phyloP scores from a whole-genome alignment of 1,140 invertebrate species.

The Achroia grisella region DNA sequence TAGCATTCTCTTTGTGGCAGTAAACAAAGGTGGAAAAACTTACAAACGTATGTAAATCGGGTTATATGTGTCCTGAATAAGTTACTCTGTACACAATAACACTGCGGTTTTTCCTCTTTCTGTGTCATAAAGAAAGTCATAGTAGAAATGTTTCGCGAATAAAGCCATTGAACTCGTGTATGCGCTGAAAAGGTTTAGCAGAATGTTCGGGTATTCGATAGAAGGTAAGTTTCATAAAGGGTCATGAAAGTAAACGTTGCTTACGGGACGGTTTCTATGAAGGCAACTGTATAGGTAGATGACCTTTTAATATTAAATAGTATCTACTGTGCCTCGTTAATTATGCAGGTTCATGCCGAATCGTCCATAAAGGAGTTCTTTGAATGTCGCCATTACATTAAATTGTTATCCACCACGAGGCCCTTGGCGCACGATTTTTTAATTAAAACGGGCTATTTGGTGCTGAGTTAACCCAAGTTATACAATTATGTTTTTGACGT shows the following conservation, averaged over 20 bases:
- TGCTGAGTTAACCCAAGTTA: constrained; percentile 32
- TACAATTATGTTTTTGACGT: constrained; percentile 28
- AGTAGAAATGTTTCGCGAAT: constrained; percentile 20
- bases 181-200: not conserved
- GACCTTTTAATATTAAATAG: not conserved
- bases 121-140: constrained; percentile 19
- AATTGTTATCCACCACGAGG: constrained; percentile 37
- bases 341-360: constrained; percentile 34
- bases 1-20: constrained; percentile 15
- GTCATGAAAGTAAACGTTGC: too few relatives aligned
- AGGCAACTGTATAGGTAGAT: too few relatives aligned
- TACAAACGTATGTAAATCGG: constrained; percentile 32
- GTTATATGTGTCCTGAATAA: constrained; percentile 37
- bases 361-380: constrained; percentile 40
- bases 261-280: too few relatives aligned
- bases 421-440: constrained; percentile 33
- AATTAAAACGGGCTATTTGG: constrained; percentile 45
- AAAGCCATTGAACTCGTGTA: constrained; percentile 2
- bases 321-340: constrained; percentile 23
- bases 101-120: constrained; percentile 17
- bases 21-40: constrained; percentile 36
- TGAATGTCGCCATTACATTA: constrained; percentile 40
- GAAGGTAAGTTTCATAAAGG: too few relatives aligned
- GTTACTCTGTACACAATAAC: constrained; percentile 26
- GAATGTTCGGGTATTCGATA: too few relatives aligned